A percentile compares a stretch with the other conserved stretches of the same genome.
These are phyloP conservation scores for Globia sparganii DNA, from an alignment of 2,888 invertebrate species.

Conservation along the genomic window DNA sequence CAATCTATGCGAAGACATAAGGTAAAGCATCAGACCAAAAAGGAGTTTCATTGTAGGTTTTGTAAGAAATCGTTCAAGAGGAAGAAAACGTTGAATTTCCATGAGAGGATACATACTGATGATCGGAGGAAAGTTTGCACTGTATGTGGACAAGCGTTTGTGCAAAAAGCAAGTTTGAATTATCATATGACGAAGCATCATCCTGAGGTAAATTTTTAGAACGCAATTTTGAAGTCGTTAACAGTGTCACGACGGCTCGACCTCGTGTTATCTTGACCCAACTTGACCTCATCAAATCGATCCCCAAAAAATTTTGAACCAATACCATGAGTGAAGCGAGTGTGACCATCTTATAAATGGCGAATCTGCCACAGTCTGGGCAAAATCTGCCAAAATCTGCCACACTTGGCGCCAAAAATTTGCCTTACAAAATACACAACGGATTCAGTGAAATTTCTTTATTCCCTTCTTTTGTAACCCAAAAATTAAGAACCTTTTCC, in stretches of 20 bases:
- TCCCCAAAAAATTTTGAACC: too few relatives aligned
- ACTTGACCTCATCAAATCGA: not conserved
- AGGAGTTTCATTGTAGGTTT: conserved; percentile 84
- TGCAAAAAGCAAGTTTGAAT: conserved; percentile 85
- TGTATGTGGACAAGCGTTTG: conserved; percentile 84
- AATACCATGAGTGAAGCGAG: too few relatives aligned
- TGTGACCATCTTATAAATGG: too few relatives aligned
- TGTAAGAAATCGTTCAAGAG: conserved; percentile 86
- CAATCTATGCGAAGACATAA: conserved; percentile 66
- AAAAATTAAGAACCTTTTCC: too few relatives aligned
- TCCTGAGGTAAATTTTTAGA: conserved; percentile 79
- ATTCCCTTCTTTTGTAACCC: too few relatives aligned
- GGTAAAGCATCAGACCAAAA: conserved; percentile 83
- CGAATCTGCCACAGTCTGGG: too few relatives aligned
- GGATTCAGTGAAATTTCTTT: too few relatives aligned
- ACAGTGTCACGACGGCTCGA: not conserved
- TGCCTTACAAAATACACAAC: too few relatives aligned
- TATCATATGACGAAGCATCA: conserved; percentile 86
- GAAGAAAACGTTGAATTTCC: conserved; percentile 77
- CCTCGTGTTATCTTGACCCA: not conserved
- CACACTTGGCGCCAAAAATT: too few relatives aligned
- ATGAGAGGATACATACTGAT: conserved; percentile 84
- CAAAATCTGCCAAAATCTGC: too few relatives aligned
- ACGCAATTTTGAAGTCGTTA: not conserved
- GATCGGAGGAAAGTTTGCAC: conserved; percentile 82